Base-by-base conservation (phyloP, 2,797 vertebrate genomes). In the Babyrousa celebensis region DNA sequence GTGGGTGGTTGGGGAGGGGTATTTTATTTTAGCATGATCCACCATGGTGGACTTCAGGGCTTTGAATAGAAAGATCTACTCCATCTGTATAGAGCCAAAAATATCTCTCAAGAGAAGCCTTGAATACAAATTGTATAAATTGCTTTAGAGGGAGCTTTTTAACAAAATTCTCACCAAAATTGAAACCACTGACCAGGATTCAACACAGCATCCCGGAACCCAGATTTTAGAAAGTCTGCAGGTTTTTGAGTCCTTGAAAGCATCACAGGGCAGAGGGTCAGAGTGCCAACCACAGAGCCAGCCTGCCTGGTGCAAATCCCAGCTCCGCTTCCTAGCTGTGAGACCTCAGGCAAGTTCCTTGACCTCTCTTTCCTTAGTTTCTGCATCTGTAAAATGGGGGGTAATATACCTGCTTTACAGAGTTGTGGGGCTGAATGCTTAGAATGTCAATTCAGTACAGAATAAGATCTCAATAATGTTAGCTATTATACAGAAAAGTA, bases 11-110 rank as follows among this genome's bases (percentile, higher is more conserved):
- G 40, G 5, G 20, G 3, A 32, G 18, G 23, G 79, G 27, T 12
- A 54, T 52, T 86, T 86, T 71, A 83, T 40, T 78, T 85, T 58
- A 88, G 85, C 67, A 40, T 85, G 43, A 75, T 17, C 89, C 58
- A 89, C 12, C 79, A 29, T 6, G 79, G 70, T 84, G 89, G 89
- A 89, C 87, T 84, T 77, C 18, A 67, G 27, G 62, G 56, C 56
- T 89, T 32, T 21, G 56, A 80, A 71, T 7, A 95, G 95, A 75
- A 87, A 87, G 83, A 87, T 32, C 20, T 25, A 54, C 20, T 87
- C 92, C 90, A 58, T 89, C 94, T 95, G 80, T 32, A 79, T 12
- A n/a, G 1, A 17, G 40, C 84, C 92, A 63, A 71, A 97, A 92
- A 84, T 85, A 84, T 43, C 75, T 82, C 79, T 32, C 21, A 16